A percentile compares a stretch with the other conserved stretches of the same genome.
phyloP scores from a whole-genome alignment of 2,113 vertebrate species.

The Amblyornis subalaris region DNA sequence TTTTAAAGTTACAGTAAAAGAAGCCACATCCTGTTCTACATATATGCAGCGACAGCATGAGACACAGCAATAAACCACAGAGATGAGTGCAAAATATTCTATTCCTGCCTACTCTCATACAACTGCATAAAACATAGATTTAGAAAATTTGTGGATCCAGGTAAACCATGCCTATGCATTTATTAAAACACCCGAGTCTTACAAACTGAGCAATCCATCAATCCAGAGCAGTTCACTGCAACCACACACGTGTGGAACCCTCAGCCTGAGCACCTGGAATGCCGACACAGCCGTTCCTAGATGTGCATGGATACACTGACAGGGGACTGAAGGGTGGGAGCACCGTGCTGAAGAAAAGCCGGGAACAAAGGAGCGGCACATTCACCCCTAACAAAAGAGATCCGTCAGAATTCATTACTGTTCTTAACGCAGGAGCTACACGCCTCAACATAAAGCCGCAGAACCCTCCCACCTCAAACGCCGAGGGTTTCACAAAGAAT shows the following conservation, averaged over 20 bases:
- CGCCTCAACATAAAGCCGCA: neutral
- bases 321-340: neutral
- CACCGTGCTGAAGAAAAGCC: neutral
- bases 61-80: neutral
- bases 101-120: neutral
- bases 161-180: neutral
- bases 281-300: accelerated
- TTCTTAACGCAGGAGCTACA: neutral
- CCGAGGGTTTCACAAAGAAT: neutral
- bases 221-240: neutral
- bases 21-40: neutral
- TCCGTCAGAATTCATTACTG: neutral
- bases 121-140: neutral
- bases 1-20: neutral
- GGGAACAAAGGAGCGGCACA: neutral
- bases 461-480: neutral
- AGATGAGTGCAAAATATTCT: accelerated
- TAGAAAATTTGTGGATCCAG: neutral
- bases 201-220: neutral
- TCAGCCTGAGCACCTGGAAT: neutral
- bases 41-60: accelerated
- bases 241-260: accelerated
- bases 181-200: neutral
- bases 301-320: accelerated
- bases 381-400: neutral